Conservation (phyloP, 2,888 invertebrate species). For the Mimas tiliae region DNA sequence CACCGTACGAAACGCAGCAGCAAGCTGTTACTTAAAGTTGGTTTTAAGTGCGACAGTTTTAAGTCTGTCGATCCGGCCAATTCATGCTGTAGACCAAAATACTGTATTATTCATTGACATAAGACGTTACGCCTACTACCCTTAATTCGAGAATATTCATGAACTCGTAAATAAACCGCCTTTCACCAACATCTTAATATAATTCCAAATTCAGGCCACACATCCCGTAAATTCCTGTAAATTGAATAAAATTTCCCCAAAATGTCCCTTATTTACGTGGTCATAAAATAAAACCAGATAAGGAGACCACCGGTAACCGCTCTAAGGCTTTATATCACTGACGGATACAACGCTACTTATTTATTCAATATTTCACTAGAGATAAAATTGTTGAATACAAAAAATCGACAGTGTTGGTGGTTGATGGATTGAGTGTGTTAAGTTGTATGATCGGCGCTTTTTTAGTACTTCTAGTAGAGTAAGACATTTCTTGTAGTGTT, state of each 20-base stretch:
- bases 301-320: conserved; percentile 40
- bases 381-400: conserved; percentile 39
- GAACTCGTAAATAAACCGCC: neutral
- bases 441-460: neutral
- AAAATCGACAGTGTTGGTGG: neutral
- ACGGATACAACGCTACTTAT: conserved; percentile 47
- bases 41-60: no score
- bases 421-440: neutral
- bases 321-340: conserved; percentile 40
- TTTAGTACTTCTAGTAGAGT: no score
- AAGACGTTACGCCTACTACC: no score
- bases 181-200: neutral
- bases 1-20: no score
- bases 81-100: no score
- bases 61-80: no score
- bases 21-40: no score
- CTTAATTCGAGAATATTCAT: no score
- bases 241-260: conserved; percentile 48
- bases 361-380: conserved; percentile 50
- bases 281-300: conserved; percentile 55
- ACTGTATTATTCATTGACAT: no score
- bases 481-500: no score
- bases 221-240: conserved; percentile 33
- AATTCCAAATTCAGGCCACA: conserved; percentile 19
- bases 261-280: conserved; percentile 51